Base-by-base conservation (phyloP, 2,888 invertebrate genomes). In the Eustalomyia histrio region DNA sequence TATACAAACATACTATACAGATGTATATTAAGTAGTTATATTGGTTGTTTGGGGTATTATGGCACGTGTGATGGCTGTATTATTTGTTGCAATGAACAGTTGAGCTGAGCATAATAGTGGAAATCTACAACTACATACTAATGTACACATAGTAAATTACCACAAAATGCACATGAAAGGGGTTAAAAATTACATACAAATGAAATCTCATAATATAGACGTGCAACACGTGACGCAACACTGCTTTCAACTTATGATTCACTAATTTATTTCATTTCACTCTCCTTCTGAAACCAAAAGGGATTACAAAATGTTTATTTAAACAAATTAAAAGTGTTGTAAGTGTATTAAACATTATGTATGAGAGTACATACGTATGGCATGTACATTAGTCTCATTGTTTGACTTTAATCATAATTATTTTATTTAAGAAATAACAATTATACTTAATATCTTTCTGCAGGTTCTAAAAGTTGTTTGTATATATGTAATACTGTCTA, bases 171-270 rank as follows among this genome's bases (percentile, higher is more conserved):
- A 47, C 71, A 67, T 68, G 63, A 65, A 68, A 39, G 64, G 67
- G 76, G 60, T 76, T 68, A 73, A 64, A 72, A 73, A 80, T 76
- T 68, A 64, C 58, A 74, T 65, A 79, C 63, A 79, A 74, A 74
- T 74, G 57, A 64, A 65, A 79, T 69, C 60, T 74, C 74, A 76
- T 76, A 73, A 68, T 80, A 64, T 64, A 53, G 52, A 80, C 80
- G 80, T 80, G 80, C 80, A 80, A 80, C 80, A 80, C 80, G 76
- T 80, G 80, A 80, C 72, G 72, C 72, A 80, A 80, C 58, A 80
- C 68, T 73, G 58, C 76, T 55, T 52, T 53, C 60, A 61, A 33
- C 63, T 65, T 53, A 65, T 12, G 17, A 68, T 76, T 63, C 50
- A 64, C 39, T 72, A 61, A 67, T 67, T 76, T 61, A 65, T 39